phyloP scores from a whole-genome alignment of 2,113 vertebrate genomes.

The Ceyx margarethae region DNA sequence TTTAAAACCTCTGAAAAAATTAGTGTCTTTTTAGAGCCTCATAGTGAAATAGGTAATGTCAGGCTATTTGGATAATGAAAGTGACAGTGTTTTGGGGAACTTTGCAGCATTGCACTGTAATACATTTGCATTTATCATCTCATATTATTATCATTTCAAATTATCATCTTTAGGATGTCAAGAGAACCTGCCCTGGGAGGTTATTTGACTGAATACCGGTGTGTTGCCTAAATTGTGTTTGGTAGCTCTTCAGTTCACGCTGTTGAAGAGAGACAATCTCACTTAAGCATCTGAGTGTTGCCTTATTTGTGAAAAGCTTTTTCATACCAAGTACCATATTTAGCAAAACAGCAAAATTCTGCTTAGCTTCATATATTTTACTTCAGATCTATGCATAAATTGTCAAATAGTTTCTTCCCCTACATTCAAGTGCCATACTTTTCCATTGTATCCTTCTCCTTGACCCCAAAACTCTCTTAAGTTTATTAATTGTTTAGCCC shows the following conservation, averaged over 20 bases:
- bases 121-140: slow-evolving; percentile 49
- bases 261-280: background rate
- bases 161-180: slow-evolving; percentile 7
- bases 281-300: background rate
- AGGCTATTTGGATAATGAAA: slow-evolving; percentile 1
- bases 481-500: background rate
- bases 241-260: background rate
- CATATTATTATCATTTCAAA: slow-evolving; percentile 47
- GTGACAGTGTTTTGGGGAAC: slow-evolving; percentile 39
- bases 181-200: background rate
- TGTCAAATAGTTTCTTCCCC: background rate
- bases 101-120: background rate
- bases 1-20: slow-evolving; percentile 16
- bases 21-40: background rate
- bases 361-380: background rate
- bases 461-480: background rate
- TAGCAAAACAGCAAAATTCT: background rate
- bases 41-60: background rate
- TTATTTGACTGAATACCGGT: background rate
- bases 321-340: background rate
- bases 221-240: background rate
- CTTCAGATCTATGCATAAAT: background rate
- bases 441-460: background rate
- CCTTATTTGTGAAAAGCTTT: background rate
- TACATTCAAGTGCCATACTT: background rate